These are phyloP conservation scores for Hydropotes inermis DNA, from an alignment of 2,113 vertebrate genomes.

Conservation along the genomic window DNA sequence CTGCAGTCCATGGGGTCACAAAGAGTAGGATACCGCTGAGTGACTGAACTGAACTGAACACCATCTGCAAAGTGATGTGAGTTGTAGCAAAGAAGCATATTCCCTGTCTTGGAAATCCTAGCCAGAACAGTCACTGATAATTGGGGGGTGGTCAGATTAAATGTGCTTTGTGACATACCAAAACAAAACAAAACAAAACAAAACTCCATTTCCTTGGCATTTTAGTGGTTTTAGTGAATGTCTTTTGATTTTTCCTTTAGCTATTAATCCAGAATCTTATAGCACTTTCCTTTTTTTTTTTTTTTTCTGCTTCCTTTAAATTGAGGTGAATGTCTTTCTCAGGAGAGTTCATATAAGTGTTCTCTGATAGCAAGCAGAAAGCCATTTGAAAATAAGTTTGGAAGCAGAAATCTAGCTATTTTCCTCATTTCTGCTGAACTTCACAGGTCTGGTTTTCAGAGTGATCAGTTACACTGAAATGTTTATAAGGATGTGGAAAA, in stretches of 20 bases:
- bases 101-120: background rate
- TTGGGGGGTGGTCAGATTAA: background rate
- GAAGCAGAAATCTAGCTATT: constrained; percentile 13
- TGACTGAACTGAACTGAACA: background rate
- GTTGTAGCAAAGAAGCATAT: background rate
- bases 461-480: constrained; percentile 42
- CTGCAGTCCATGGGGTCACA: background rate
- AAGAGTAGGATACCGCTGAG: background rate
- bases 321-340: background rate
- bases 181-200: background rate
- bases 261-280: background rate
- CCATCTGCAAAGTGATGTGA: background rate
- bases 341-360: background rate
- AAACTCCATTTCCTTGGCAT: background rate
- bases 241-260: constrained; percentile 11
- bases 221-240: constrained; percentile 17
- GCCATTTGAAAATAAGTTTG: constrained; percentile 41
- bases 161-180: background rate
- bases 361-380: constrained; percentile 21
- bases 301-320: background rate
- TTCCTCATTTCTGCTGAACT: background rate
- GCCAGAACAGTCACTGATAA: background rate
- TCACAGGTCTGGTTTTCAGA: constrained; percentile 10
- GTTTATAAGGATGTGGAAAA: constrained; percentile 43
- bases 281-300: background rate